A percentile compares a stretch with the other conserved stretches of the same genome.
These are phyloP conservation scores for Minunthozetes semirufus DNA, from an alignment of 2,888 invertebrate genomes.

Conservation along the genomic window DNA sequence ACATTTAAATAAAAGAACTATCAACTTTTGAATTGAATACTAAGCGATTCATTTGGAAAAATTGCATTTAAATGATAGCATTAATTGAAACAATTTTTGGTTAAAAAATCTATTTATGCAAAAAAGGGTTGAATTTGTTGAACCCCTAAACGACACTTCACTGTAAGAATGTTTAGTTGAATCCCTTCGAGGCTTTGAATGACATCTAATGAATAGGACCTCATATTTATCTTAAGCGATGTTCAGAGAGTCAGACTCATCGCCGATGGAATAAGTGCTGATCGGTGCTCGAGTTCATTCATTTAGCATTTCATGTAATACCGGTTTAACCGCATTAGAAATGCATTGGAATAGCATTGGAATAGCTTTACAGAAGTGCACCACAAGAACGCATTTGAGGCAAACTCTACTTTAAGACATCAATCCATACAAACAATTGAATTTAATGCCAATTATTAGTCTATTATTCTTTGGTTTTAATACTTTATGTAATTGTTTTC, in stretches of 20 bases:
- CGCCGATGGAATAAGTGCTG: conserved; percentile 12
- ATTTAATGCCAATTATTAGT: background rate
- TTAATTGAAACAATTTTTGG: too few relatives aligned
- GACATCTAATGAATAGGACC: background rate
- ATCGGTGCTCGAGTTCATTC: conserved; percentile 27
- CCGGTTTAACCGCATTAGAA: conserved; percentile 26
- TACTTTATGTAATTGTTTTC: background rate
- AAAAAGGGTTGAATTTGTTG: background rate
- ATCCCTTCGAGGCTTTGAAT: background rate
- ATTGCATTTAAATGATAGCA: too few relatives aligned
- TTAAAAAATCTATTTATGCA: too few relatives aligned
- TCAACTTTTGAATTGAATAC: too few relatives aligned
- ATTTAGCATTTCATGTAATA: conserved; percentile 24
- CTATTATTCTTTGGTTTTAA: background rate
- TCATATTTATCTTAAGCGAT: background rate
- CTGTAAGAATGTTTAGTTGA: conserved; percentile 7
- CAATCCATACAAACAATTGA: background rate
- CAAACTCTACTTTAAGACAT: background rate
- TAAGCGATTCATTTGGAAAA: too few relatives aligned
- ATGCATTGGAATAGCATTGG: background rate
- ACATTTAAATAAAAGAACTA: too few relatives aligned
- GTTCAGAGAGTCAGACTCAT: background rate
- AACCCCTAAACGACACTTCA: conserved; percentile 32
- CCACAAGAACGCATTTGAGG: background rate
- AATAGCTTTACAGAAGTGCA: background rate